A percentile compares a stretch with the other conserved stretches of the same genome.
These are phyloP conservation scores for Harpagoxenus sublaevis DNA, from an alignment of 2,888 invertebrate species.

Conservation along the genomic window DNA sequence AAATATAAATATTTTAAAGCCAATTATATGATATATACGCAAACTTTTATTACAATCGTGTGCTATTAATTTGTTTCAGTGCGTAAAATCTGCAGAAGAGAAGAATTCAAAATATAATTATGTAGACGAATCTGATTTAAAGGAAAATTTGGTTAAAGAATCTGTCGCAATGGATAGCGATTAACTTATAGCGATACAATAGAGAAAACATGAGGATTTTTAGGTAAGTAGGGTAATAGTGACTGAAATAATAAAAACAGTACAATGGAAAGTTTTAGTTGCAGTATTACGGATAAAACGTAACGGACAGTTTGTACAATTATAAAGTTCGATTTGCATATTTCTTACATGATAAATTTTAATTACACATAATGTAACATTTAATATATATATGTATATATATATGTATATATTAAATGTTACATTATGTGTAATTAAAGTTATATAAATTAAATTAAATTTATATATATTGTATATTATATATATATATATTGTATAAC, in stretches of 20 bases:
- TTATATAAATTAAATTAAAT: no score
- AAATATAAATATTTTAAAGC: not conserved
- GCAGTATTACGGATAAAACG: constrained; percentile 72
- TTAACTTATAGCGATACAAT: constrained; percentile 64
- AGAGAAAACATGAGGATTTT: constrained; percentile 42
- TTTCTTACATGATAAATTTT: constrained; percentile 56
- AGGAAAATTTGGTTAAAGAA: constrained; percentile 80
- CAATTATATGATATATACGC: not conserved
- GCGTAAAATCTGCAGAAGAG: constrained; percentile 84
- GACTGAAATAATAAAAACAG: constrained; percentile 63
- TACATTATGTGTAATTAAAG: no score
- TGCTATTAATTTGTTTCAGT: constrained; percentile 77
- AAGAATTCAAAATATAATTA: constrained; percentile 84
- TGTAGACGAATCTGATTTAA: constrained; percentile 84
- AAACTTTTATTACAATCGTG: not conserved
- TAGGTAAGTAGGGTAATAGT: constrained; percentile 63
- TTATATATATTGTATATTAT: not conserved
- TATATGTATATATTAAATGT: not conserved
- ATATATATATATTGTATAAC: not conserved
- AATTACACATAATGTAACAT: constrained; percentile 45
- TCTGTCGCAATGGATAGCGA: constrained; percentile 83
- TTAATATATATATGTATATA: constrained; percentile 38
- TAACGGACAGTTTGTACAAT: constrained; percentile 71
- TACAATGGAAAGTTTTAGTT: constrained; percentile 71
- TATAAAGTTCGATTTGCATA: constrained; percentile 76